These are phyloP conservation scores for Torymus texanus DNA, from an alignment of 2,888 invertebrate species.

Conservation along the genomic window DNA sequence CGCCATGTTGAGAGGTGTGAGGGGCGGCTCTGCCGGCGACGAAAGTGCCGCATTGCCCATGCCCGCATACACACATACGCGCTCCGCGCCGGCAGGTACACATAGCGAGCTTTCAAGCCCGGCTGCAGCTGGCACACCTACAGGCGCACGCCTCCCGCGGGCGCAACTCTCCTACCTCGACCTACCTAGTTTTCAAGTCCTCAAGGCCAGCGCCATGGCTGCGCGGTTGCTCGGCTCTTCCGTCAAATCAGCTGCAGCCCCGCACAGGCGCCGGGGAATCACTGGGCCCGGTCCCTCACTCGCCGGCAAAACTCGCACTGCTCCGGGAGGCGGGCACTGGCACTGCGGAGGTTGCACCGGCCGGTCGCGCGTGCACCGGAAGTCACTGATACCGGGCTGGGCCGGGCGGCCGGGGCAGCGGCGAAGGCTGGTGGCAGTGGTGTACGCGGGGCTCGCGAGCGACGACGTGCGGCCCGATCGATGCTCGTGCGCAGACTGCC, in stretches of 20 bases:
- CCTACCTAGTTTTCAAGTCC: too few species aligned
- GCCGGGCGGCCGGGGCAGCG: neutral
- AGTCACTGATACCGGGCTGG: slow-evolving; percentile 28
- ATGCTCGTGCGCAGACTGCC: slow-evolving; percentile 71
- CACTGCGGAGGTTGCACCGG: too few species aligned
- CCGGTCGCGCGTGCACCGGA: slow-evolving; percentile 20
- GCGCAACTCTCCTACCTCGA: too few species aligned
- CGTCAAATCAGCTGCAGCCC: too few species aligned
- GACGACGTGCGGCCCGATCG: slow-evolving; percentile 66
- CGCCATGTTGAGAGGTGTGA: slow-evolving; percentile 26
- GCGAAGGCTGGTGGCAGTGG: neutral
- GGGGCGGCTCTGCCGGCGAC: neutral
- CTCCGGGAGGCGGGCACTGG: too few species aligned
- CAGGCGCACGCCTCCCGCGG: neutral
- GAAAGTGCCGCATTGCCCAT: slow-evolving; percentile 25
- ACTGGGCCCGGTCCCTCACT: too few species aligned
- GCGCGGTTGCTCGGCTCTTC: too few species aligned
- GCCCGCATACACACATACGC: neutral
- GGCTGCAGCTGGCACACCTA: neutral
- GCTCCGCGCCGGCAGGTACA: slow-evolving; percentile 16
- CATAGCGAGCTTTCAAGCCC: neutral
- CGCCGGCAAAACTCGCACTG: too few species aligned
- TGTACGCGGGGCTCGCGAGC: neutral
- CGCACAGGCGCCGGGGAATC: too few species aligned
- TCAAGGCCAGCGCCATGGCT: too few species aligned